Base-by-base conservation (phyloP, 2,888 invertebrate genomes). In the Netelia melanura region DNA sequence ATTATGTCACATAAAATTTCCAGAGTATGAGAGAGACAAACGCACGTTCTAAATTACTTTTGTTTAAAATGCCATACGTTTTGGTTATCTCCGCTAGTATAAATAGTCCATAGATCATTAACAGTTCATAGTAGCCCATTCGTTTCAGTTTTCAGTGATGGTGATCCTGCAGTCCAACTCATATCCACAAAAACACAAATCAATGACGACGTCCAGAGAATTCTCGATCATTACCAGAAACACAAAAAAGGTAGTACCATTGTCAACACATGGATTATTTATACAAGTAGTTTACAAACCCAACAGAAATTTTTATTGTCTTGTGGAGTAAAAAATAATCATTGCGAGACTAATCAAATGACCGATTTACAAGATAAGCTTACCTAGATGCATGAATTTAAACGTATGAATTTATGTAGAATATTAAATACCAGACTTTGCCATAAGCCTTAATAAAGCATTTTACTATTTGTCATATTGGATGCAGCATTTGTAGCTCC, bases 121-220 rank as follows among this genome's bases (percentile, higher is more conserved):
- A 38, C 5, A 6, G 38, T 38, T 38, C 48, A 25, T 25, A n/a
- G 61, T 65, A 43, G 72, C 75, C 68, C 10, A 30, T 70, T 76
- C 44, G 2, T 77, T 87, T n/a, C 61, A 91, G 91, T 92, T 25
- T 71, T 90, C 25, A 82, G 84, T 54, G 87, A 88, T 43, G 90
- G 89, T 74, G 93, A 93, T 88, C 91, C 91, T 70, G 91, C 89
- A 17, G 81, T 91, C 54, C 90, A 92, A 78, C 83, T 93, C 2
- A 77, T 92, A 44, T 62, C 86, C 43, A 83, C 89, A 8, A 93
- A 93, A 87, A 70, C 68, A 11, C 87, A 90, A 30, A 87, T 92
- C 21, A 80, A 90, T 2, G 87, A 90, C 44, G 91, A 93, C 79
- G 80, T 90, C 30, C 85, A 91, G 17, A 88, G 89, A 64, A 86